phyloP scores from a whole-genome alignment of 2,797 vertebrate species.

The Etheostoma perlongum region DNA sequence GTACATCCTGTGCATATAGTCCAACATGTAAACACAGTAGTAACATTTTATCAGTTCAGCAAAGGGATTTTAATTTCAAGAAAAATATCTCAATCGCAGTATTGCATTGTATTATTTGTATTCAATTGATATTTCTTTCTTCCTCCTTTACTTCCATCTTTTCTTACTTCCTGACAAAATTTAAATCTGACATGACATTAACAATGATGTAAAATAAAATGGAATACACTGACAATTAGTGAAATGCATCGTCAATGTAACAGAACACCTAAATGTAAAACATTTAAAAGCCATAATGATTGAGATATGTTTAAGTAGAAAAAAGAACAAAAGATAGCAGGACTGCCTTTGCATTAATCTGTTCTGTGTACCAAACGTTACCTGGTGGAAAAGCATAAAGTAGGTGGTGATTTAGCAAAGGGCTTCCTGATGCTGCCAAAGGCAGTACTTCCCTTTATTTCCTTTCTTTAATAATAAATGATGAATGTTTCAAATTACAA shows the following conservation, averaged over 20 bases:
- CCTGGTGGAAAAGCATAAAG: slow-evolving; percentile 42
- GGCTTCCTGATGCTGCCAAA: slow-evolving; percentile 67
- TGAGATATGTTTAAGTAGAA: not conserved
- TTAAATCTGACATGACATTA: not conserved
- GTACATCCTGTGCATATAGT: not conserved
- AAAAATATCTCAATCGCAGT: not conserved
- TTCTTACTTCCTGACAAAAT: not conserved
- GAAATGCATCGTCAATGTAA: not conserved
- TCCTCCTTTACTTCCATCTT: not conserved
- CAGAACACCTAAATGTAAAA: not conserved
- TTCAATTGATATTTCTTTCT: not conserved
- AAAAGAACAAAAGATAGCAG: slow-evolving; percentile 2
- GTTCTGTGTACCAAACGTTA: slow-evolving; percentile 30
- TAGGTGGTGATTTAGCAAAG: slow-evolving; percentile 47
- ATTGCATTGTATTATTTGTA: not conserved
- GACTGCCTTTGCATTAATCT: slow-evolving; percentile 5
- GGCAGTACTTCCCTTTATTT: slow-evolving; percentile 69
- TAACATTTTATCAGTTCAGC: not conserved
- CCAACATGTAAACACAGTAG: not conserved
- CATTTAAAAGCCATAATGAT: not conserved
- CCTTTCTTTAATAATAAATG: slow-evolving; percentile 95
- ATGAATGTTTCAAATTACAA: slow-evolving; percentile 97
- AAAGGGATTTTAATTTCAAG: slow-evolving; percentile 1
- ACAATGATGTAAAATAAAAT: not conserved
- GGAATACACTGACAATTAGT: not conserved